These are phyloP conservation scores for Cynoglossus semilaevis DNA, from an alignment of 2,113 vertebrate species.

Conservation along the genomic window DNA sequence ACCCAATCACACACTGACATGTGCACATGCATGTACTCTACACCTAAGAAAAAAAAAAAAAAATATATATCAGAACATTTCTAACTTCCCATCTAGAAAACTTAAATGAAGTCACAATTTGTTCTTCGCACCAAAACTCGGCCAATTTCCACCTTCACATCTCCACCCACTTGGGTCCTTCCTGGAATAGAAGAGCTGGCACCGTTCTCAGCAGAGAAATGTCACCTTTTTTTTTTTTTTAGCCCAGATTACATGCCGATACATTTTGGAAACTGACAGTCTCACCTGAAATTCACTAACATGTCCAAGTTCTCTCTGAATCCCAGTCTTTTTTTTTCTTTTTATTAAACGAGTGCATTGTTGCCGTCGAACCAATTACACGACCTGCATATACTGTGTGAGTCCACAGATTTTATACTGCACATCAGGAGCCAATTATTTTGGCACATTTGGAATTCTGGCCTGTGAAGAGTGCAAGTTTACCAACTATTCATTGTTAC, in stretches of 20 bases:
- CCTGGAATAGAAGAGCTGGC: constrained; percentile 10
- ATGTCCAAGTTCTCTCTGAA: constrained; percentile 50
- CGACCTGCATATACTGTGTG: constrained; percentile 40
- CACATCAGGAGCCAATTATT: constrained; percentile 17
- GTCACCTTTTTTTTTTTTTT: constrained; percentile 43
- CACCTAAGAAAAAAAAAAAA: neutral
- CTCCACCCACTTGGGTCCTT: neutral
- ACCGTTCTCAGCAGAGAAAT: constrained; percentile 16
- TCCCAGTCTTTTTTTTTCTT: constrained; percentile 50
- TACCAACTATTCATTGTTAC: constrained; percentile 35
- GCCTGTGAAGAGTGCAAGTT: constrained; percentile 21
- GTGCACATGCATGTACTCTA: constrained; percentile 9
- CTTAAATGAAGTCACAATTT: constrained; percentile 1
- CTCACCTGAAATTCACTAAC: constrained; percentile 57
- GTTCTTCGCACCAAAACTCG: constrained; percentile 6
- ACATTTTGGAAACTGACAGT: constrained; percentile 52
- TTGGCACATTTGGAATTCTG: constrained; percentile 39
- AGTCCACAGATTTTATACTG: constrained; percentile 29
- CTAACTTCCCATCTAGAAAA: neutral
- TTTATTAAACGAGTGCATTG: constrained; percentile 51
- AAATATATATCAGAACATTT: neutral
- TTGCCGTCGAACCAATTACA: constrained; percentile 62
- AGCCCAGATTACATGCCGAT: constrained; percentile 56
- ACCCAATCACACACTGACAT: constrained; percentile 32
- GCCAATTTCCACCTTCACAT: constrained; percentile 3